Base-by-base conservation (phyloP, 2,113 vertebrate species). In the Coreoperca whiteheadi region DNA sequence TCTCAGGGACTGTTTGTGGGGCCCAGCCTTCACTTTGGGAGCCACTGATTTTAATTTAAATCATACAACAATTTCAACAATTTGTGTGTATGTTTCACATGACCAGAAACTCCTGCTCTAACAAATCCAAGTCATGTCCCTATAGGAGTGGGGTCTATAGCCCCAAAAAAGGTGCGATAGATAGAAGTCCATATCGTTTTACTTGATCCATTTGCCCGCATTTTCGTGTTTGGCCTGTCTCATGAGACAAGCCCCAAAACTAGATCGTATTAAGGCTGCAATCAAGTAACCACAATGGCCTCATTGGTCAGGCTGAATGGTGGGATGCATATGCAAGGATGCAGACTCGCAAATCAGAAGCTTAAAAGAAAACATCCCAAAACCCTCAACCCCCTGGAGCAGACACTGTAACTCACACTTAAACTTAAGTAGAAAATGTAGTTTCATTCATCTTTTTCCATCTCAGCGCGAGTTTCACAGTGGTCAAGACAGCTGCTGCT, bases 401-500 rank as follows among this genome's bases (percentile, higher is more conserved):
- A 60, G 20, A 68, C 63, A n/a, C 61, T 83, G 34, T 69, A 75
- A 53, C 74, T 53, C 20, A 0, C 10, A 20, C 51, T 56, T 65
- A 28, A 74, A 30, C 46, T 39, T 21, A 61, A 78, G 56, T 50
- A 30, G 57, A 69, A 54, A 20, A 76, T 21, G 15, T 11, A 70
- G 43, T 74, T 90, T 64, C 69, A 84, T 79, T 88, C 75, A 90
- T 87, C 64, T 61, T 74, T 71, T 79, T 87, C 61, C 80, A 50
- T 80, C 76, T 48, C 30, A 6, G 70, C 25, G 3, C 37, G 48
- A 61, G 87, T 82, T 74, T 69, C 32, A 39, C 83, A 1, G 70
- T 84, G 79, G 73, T 85, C 84, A 82, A 75, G 79, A 72, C 91
- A 90, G 88, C 86, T 91, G 88, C 70, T 86, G 64, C 70, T 79